Conservation (phyloP, 2,888 invertebrate species). For the Ischnura elegans region DNA sequence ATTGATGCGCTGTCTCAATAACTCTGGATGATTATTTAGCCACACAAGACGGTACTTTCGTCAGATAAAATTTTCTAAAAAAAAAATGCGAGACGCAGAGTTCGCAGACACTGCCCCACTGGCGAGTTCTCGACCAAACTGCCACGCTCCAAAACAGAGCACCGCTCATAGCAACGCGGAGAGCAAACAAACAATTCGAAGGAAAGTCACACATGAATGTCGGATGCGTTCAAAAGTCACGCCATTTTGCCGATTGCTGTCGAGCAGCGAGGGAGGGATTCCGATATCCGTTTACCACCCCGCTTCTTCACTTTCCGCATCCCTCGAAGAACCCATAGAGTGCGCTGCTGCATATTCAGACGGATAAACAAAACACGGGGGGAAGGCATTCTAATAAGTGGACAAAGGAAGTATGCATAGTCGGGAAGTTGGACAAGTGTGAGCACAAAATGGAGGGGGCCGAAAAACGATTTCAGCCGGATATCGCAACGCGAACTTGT, state of each 20-base stretch:
- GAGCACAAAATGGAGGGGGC: neutral
- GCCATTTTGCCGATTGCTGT: neutral
- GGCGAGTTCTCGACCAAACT: no score
- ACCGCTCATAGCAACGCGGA: no score
- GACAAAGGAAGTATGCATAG: neutral
- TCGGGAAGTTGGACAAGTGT: neutral
- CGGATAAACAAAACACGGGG: neutral
- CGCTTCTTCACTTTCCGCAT: neutral
- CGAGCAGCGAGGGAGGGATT: neutral
- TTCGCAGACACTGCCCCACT: no score
- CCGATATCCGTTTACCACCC: neutral
- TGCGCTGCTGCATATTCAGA: neutral
- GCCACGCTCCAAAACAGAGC: no score
- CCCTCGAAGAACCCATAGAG: neutral
- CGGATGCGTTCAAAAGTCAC: neutral
- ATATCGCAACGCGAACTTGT: neutral
- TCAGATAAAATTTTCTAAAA: no score
- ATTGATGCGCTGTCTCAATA: no score
- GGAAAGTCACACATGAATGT: neutral
- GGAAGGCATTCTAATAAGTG: neutral
- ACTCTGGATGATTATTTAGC: no score
- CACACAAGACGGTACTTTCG: no score
- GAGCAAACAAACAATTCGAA: no score
- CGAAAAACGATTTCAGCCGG: neutral
- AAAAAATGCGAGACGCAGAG: no score